Conservation (phyloP, 2,888 invertebrate genomes). For the Catocala sponsa region DNA sequence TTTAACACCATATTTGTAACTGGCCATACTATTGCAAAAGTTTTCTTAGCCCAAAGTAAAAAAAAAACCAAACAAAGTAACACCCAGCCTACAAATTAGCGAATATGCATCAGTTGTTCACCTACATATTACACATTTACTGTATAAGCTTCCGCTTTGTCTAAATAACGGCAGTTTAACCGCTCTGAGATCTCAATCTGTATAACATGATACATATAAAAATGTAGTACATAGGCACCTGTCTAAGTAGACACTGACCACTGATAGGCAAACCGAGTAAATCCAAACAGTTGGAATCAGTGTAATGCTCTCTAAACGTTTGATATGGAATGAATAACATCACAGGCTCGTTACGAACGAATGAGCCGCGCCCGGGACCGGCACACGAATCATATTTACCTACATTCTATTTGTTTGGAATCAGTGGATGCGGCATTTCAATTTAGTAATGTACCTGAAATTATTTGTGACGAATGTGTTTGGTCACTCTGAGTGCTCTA, state of each 20-base stretch:
- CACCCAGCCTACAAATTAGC: too few species aligned
- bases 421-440: slow-evolving; percentile 67
- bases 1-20: too few species aligned
- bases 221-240: too few species aligned
- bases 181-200: too few species aligned
- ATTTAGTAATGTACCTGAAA: slow-evolving; percentile 41
- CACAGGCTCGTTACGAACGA: slow-evolving; percentile 78
- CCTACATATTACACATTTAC: too few species aligned
- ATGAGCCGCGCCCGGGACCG: slow-evolving; percentile 67
- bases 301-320: slow-evolving; percentile 78
- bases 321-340: slow-evolving; percentile 84
- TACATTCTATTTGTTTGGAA: slow-evolving; percentile 43
- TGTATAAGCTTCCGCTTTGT: too few species aligned
- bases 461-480: slow-evolving; percentile 30
- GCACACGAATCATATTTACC: slow-evolving; percentile 51
- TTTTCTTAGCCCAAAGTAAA: too few species aligned
- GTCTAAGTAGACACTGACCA: slow-evolving; percentile 32
- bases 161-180: too few species aligned
- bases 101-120: too few species aligned
- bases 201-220: too few species aligned
- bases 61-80: too few species aligned
- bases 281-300: slow-evolving; percentile 67
- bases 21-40: too few species aligned
- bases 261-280: slow-evolving; percentile 55
- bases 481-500: slow-evolving; percentile 15